These are phyloP conservation scores for Hirtodrosophila cameraria DNA, from an alignment of 2,888 invertebrate genomes.

Conservation along the genomic window DNA sequence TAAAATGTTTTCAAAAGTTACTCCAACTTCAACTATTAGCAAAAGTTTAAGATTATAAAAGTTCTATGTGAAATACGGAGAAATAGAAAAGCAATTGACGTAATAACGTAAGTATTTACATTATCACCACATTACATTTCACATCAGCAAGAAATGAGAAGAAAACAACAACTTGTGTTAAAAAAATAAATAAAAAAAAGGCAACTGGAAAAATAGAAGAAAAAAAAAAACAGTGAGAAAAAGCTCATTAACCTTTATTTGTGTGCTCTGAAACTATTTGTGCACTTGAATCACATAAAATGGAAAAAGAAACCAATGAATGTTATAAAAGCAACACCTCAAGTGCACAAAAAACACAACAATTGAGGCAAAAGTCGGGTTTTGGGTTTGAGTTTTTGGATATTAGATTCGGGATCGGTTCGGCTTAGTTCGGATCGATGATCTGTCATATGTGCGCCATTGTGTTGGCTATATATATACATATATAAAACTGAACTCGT, in stretches of 20 bases:
- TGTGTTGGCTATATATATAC: too few species aligned
- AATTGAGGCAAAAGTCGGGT: conserved; percentile 18
- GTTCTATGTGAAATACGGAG: not conserved
- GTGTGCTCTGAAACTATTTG: conserved; percentile 48
- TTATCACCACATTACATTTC: conserved; percentile 33
- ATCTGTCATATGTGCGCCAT: conserved; percentile 69
- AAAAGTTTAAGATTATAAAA: too few species aligned
- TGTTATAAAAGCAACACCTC: conserved; percentile 29
- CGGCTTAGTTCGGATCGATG: conserved; percentile 36
- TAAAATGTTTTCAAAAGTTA: too few species aligned
- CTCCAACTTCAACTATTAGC: too few species aligned
- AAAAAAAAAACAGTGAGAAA: conserved; percentile 37
- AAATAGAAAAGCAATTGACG: not conserved
- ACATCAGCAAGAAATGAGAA: not conserved
- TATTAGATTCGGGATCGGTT: conserved; percentile 11
- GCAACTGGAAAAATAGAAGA: conserved; percentile 6
- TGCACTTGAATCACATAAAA: conserved; percentile 53
- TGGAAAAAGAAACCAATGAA: conserved; percentile 48
- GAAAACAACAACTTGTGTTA: too few species aligned
- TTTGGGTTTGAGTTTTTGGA: conserved; percentile 1
- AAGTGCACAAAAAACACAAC: conserved; percentile 26
- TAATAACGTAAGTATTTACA: conserved; percentile 12
- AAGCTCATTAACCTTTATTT: conserved; percentile 76
- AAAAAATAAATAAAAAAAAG: conserved; percentile 9
- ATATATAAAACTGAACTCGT: conserved; percentile 50